Conservation (phyloP, 2,113 vertebrate species). For the Eurystomus gularis region DNA sequence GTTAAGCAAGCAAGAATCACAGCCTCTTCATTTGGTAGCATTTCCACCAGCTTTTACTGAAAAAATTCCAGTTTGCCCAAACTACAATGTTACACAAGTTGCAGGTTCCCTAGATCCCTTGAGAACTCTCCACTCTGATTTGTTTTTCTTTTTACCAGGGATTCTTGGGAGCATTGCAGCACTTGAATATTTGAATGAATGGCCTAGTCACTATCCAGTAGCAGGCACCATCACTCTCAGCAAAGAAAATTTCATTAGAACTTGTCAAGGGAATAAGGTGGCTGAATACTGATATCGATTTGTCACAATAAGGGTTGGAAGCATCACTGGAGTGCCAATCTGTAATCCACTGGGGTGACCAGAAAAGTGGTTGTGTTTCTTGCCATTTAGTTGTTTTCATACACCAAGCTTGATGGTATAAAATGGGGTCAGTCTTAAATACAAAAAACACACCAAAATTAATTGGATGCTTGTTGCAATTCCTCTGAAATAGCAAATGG, state of each 20-base stretch:
- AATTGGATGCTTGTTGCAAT: neutral
- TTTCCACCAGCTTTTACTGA: neutral
- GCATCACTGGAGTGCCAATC: neutral
- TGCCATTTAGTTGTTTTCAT: neutral
- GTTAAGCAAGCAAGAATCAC: neutral
- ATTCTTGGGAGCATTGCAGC: neutral
- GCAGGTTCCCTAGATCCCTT: neutral
- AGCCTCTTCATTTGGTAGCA: neutral
- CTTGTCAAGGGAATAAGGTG: conserved; percentile 41
- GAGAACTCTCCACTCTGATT: neutral
- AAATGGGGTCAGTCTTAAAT: neutral
- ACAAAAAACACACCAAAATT: neutral
- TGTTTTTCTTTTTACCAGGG: neutral
- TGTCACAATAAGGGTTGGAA: conserved; percentile 39
- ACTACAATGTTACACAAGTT: rapidly evolving
- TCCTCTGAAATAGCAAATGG: neutral
- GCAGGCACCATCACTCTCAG: conserved; percentile 42
- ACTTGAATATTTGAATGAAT: conserved; percentile 51
- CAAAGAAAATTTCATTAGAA: conserved; percentile 61
- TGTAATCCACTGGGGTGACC: neutral
- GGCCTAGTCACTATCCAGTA: neutral
- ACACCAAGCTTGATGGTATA: neutral
- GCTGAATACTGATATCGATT: conserved; percentile 33
- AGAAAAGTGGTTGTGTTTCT: neutral
- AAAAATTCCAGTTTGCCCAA: neutral